These are phyloP conservation scores for Nannoperca australis DNA, from an alignment of 2,797 vertebrate species.

Conservation along the genomic window DNA sequence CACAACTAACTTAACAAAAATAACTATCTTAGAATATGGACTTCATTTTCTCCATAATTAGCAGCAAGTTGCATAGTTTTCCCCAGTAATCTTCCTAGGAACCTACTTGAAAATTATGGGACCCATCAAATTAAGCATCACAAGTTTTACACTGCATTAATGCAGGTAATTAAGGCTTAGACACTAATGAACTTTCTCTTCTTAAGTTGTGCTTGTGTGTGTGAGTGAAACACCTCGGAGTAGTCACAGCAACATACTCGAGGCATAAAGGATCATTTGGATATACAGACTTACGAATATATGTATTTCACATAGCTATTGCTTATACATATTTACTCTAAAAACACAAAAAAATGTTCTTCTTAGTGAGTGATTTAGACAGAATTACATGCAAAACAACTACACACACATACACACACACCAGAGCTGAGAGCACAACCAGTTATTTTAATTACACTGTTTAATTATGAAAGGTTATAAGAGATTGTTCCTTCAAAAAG, in stretches of 20 bases:
- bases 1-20: background rate
- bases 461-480: conserved; percentile 24
- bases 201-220: background rate
- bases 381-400: background rate
- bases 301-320: background rate
- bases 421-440: background rate
- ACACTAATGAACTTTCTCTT: background rate
- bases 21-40: background rate
- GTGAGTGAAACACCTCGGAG: background rate
- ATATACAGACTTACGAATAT: background rate
- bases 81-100: background rate
- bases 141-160: background rate
- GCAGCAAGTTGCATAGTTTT: background rate
- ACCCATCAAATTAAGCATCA: background rate
- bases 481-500: conserved; percentile 27
- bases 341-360: background rate
- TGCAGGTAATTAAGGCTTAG: background rate
- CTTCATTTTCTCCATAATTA: no score
- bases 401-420: background rate
- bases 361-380: background rate
- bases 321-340: background rate
- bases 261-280: background rate
- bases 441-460: background rate
- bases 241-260: background rate
- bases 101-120: background rate